Conservation (phyloP, 1,140 invertebrate species). For the Bombus impatiens region DNA sequence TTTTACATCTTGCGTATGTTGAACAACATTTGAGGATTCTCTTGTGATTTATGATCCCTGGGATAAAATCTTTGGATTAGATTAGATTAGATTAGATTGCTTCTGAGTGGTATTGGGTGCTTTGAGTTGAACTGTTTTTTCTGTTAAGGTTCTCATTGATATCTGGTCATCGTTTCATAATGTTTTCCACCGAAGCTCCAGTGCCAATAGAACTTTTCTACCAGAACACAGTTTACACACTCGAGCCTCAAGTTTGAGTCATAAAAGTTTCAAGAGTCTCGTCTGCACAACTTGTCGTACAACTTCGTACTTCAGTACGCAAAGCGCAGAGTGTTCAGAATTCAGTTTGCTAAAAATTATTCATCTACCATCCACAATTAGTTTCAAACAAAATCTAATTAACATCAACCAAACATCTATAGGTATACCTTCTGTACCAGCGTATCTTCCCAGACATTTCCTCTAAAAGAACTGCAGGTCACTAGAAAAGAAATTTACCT, state of each 20-base stretch:
- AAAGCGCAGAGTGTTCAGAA: background rate
- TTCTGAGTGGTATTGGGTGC: no score
- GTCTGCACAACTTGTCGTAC: background rate
- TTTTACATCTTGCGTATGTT: background rate
- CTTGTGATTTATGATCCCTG: background rate
- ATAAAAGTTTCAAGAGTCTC: constrained; percentile 4
- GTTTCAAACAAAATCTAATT: background rate
- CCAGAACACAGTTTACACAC: background rate
- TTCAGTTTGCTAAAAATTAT: background rate
- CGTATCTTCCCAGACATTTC: no score
- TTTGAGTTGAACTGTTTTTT: background rate
- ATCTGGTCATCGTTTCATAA: background rate
- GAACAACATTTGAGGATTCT: background rate
- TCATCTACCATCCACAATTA: background rate
- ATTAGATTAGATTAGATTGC: background rate
- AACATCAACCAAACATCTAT: background rate
- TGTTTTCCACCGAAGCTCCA: background rate
- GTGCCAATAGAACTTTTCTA: background rate
- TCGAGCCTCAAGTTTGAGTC: background rate
- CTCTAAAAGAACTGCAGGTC: background rate
- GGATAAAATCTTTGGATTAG: background rate
- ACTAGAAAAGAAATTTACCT: background rate
- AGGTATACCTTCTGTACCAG: no score
- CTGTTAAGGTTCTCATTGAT: background rate
- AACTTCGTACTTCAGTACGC: background rate